These are phyloP conservation scores for Pterocles orientalis DNA, from an alignment of 2,113 vertebrate species.

Conservation along the genomic window DNA sequence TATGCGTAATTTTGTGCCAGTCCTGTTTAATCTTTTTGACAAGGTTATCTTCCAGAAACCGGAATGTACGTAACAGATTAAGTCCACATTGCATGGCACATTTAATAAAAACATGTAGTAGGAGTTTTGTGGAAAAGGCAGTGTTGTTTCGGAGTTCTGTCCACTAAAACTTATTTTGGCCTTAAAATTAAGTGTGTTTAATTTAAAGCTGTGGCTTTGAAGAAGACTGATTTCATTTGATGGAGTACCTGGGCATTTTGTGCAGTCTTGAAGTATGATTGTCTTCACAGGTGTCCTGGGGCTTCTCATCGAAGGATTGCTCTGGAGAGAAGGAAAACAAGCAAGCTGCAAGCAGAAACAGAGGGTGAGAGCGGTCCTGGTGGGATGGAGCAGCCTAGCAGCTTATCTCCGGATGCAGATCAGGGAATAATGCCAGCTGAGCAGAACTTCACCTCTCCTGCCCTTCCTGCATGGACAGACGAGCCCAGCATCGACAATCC, in stretches of 20 bases:
- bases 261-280: background rate
- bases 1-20: background rate
- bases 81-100: background rate
- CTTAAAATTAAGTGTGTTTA: background rate
- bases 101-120: background rate
- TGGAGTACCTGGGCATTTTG: background rate
- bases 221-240: background rate
- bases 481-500: slow-evolving; percentile 90
- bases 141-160: background rate
- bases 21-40: background rate
- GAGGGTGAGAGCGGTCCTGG: slow-evolving; percentile 70
- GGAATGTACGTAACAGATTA: background rate
- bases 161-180: background rate
- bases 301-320: slow-evolving; percentile 84
- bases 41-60: background rate
- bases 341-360: slow-evolving; percentile 68
- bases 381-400: slow-evolving; percentile 75
- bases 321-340: slow-evolving; percentile 79
- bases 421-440: slow-evolving; percentile 67
- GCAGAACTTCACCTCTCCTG: slow-evolving; percentile 61
- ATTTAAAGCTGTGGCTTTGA: background rate
- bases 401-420: slow-evolving; percentile 68
- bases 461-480: slow-evolving; percentile 82
- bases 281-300: slow-evolving; percentile 87
- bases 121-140: background rate